A percentile compares a stretch with the other conserved stretches of the same genome.
These are phyloP conservation scores for Hexactinellida sp. DNA, from an alignment of 37 sponge, comb jelly and placozoan genomes.

Conservation along the genomic window DNA sequence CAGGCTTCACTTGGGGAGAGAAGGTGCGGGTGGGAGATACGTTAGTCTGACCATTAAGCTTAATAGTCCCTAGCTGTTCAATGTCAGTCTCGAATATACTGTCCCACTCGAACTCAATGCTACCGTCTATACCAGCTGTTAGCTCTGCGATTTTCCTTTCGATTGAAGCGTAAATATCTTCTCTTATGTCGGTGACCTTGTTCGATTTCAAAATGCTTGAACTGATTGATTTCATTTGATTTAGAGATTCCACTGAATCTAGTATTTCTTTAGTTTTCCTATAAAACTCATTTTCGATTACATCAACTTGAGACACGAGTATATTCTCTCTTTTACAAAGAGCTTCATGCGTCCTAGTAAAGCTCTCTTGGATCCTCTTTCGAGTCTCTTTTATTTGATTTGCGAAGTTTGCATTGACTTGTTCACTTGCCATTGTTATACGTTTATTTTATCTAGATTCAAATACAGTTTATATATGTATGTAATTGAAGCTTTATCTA, in stretches of 20 bases:
- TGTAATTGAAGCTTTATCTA: no score
- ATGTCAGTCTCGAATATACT: not conserved
- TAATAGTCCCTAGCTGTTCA: slow-evolving; percentile 10
- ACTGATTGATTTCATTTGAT: not conserved
- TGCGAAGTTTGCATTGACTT: no score
- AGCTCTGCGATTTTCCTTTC: not conserved
- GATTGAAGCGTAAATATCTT: not conserved
- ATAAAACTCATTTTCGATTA: not conserved
- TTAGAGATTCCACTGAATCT: not conserved
- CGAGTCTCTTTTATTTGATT: no score
- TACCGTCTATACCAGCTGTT: not conserved
- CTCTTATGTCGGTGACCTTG: not conserved
- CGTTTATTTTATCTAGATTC: no score
- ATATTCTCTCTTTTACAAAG: not conserved
- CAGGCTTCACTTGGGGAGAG: not conserved
- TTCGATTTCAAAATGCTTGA: not conserved
- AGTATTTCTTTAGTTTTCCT: not conserved
- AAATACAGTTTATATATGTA: no score
- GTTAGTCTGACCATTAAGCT: not conserved
- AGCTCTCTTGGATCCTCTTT: no score
- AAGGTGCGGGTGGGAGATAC: not conserved
- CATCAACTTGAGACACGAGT: not conserved
- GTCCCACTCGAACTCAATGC: not conserved
- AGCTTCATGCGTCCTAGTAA: slow-evolving; percentile 5
- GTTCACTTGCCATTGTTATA: no score